Base-by-base conservation (phyloP, 2,113 vertebrate species). In the Sinocyclocheilus anophthalmus region DNA sequence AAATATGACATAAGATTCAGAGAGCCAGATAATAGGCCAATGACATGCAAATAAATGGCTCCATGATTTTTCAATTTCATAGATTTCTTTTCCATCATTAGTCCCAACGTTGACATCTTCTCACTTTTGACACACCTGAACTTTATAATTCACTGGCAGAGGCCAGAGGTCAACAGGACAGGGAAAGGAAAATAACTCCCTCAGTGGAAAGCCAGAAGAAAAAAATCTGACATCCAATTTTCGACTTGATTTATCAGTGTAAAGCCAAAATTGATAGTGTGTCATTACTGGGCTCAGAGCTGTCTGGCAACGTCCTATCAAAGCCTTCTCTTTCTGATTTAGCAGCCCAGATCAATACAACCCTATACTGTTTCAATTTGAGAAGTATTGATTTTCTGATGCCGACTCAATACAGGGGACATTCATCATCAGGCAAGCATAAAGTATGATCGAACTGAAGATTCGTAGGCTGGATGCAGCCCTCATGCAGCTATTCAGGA, bases 301-400 rank as follows among this genome's bases (percentile, higher is more conserved):
- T 97, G 97, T 97, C 97, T 95, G 90, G 95, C 92, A 95, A 95
- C 97, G 96, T 96, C 93, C 96, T 96, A 97, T 98, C 94, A 96
- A 97, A 97, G 96, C 93, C 95, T 95, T 90, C 95, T 96, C 93
- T 80, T 97, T 96, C 96, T 97, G 97, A 97, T 97, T 98, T 97
- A 96, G 95, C 94, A 90, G 92, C 91, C 91, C 91, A 90, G 97
- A 99, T 99, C 98, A 97, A 98, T 99, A 98, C 89, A 91, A 96
- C 95, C 96, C 97, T 98, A 99, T 97, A 99, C 96, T 97, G 97
- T 98, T 98, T 97, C 97, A 98, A 99, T 97, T 99, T 99, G 97
- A 96, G 93, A 95, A 94, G 92, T 95, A 99, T 98, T 96, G 98
- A 99, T 98, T 98, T 98, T 97, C 93, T 96, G 94, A 96, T 96